phyloP scores from a whole-genome alignment of 2,797 vertebrate genomes.

The Euthynnus affinis region DNA sequence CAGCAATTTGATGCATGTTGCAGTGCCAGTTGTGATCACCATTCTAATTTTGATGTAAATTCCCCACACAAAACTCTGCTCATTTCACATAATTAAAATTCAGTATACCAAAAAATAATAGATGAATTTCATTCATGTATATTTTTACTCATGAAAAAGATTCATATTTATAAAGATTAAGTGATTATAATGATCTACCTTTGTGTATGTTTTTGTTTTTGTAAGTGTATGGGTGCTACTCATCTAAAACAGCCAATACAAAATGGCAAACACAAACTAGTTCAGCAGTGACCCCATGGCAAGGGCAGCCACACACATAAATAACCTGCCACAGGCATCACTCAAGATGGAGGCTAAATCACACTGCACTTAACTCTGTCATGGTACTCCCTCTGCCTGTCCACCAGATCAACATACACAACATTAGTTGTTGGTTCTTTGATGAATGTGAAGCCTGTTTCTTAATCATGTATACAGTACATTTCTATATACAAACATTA shows the following conservation, averaged over 20 bases:
- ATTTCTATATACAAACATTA: constrained; percentile 33
- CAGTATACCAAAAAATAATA: not conserved
- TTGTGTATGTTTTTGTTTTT: not conserved
- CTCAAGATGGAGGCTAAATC: constrained; percentile 74
- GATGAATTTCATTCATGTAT: not conserved
- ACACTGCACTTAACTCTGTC: constrained; percentile 65
- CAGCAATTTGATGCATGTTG: constrained; percentile 65
- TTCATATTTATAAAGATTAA: not conserved
- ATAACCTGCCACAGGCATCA: constrained; percentile 75
- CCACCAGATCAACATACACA: constrained; percentile 25
- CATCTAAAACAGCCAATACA: constrained; percentile 63
- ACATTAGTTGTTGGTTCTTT: constrained; percentile 24
- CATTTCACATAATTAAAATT: constrained; percentile 26
- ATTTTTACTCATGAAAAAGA: not conserved
- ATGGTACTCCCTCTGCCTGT: constrained; percentile 41
- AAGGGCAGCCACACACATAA: constrained; percentile 77
- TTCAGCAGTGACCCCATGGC: constrained; percentile 76
- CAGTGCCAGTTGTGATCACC: constrained; percentile 56
- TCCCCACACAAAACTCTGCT: constrained; percentile 23
- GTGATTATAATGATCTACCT: too few relatives aligned
- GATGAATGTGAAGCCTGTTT: constrained; percentile 8
- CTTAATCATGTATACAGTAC: constrained; percentile 25
- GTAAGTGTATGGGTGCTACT: constrained; percentile 4
- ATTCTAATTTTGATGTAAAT: constrained; percentile 54
- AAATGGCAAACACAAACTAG: constrained; percentile 51